Evolutionary conservation across 2,797 vertebrate genomes (phyloP), one percentile per base, ranked within the genome.

Genomic region (Capromys pilorides): DNA sequence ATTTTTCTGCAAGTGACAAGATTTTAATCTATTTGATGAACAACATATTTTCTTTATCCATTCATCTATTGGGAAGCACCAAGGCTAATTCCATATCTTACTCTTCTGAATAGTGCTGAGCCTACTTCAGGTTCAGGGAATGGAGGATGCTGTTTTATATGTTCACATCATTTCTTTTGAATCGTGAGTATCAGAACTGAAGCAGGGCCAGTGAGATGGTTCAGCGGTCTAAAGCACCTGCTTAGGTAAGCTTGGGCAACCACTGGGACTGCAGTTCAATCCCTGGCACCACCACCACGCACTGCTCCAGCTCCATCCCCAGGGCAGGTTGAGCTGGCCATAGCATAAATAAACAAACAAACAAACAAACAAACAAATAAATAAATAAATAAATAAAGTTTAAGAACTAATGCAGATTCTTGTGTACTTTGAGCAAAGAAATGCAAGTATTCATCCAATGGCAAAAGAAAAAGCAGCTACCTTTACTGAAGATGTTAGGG

Each of bases 71-170:
- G 39, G 9, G 26, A 5, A 33, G 6, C 22, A 31, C 6, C 62
- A 21, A 22, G 31, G 31, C 31, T 81, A 18, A 81, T 51, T 87
- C 18, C 18, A 36, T 69, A 33, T 79, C 36, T 71, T 61, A 64
- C n/a, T 18, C n/a, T 71, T 39, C 3, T 51, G 11, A 71, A 59
- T 21, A 71, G 51, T 41, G 9, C 66, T 9, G 4, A 41, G 51
- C 31, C 31, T 26, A 45, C 10, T n/a, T 13, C n/a, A n/a, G n/a
- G n/a, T n/a, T n/a, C n/a, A n/a, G 1, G 13, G 5, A 4, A 4
- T 49, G 14, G 33, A 39, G 6, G 24, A 3, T 36, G 18, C 73
- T 69, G 61, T 79, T 33, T 57, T 77, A 14, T 59, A 26, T 49
- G 39, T 26, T 54, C 24, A 12, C 1, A 11, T 49, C 82, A 71